Percentiles rank a stretch among this genome's conserved stretches.
These are phyloP conservation scores for Metellina segmentata DNA, from an alignment of 2,888 invertebrate genomes.

Conservation along the genomic window DNA sequence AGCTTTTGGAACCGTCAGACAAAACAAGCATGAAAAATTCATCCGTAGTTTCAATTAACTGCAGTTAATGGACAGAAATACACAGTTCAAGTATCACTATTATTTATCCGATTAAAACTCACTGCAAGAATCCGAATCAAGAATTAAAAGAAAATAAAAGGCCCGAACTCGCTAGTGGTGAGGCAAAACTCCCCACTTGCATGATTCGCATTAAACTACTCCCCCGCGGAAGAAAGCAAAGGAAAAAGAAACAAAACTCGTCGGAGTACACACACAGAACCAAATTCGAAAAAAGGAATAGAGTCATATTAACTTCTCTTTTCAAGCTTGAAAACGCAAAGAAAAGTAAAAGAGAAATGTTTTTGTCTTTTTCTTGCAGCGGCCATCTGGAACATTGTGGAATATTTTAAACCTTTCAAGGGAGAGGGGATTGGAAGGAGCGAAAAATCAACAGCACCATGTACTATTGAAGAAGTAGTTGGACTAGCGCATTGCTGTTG, in stretches of 20 bases:
- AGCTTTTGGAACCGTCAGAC: too few relatives aligned
- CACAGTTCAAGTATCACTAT: too few relatives aligned
- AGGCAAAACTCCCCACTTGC: background rate
- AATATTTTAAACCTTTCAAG: conserved; percentile 49
- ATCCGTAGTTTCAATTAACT: too few relatives aligned
- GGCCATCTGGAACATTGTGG: conserved; percentile 51
- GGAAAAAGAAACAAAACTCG: background rate
- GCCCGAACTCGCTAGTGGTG: background rate
- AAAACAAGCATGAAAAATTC: too few relatives aligned
- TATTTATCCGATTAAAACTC: too few relatives aligned
- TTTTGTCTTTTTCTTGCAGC: conserved; percentile 10
- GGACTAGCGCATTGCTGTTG: background rate
- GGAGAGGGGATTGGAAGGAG: background rate
- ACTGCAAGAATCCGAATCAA: too few relatives aligned
- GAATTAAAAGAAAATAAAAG: too few relatives aligned
- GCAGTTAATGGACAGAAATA: too few relatives aligned
- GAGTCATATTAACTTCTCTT: conserved; percentile 59
- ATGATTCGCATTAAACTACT: background rate
- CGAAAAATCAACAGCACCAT: conserved; percentile 4
- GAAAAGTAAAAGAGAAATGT: conserved; percentile 19
- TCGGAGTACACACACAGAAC: conserved; percentile 22
- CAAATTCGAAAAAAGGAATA: conserved; percentile 47
- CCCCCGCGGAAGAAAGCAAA: background rate
- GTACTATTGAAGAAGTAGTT: conserved; percentile 22
- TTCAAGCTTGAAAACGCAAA: conserved; percentile 18